phyloP scores from a whole-genome alignment of 2,797 vertebrate genomes.

The Gallirallus australis region DNA sequence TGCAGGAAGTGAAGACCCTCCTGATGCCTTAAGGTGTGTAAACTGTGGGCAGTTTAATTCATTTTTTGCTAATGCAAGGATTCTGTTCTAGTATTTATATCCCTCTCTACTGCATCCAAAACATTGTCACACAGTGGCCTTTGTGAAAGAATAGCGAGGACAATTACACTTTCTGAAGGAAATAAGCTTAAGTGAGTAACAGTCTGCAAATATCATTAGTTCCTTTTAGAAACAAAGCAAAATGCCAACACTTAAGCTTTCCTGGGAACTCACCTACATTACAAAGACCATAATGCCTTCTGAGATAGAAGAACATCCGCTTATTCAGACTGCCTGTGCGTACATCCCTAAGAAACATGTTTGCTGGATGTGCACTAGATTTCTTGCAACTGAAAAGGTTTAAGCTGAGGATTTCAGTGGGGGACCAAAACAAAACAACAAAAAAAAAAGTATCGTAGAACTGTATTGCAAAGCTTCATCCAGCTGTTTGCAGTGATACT shows the following conservation, averaged over 20 bases:
- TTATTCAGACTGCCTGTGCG: neutral
- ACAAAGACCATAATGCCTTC: neutral
- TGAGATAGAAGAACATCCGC: neutral
- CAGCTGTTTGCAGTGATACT: neutral
- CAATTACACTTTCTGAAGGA: neutral
- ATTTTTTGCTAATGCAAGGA: neutral
- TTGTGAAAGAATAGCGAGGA: neutral
- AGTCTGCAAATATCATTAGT: neutral
- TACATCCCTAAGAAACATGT: constrained; percentile 17
- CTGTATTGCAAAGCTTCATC: neutral
- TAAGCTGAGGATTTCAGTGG: neutral
- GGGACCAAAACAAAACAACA: no score
- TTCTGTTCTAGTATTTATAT: neutral
- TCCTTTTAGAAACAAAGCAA: constrained; percentile 35
- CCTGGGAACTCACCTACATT: constrained; percentile 1
- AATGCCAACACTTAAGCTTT: neutral
- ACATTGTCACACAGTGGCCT: neutral
- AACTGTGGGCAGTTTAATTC: neutral
- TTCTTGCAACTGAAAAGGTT: constrained; percentile 35
- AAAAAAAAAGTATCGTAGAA: neutral
- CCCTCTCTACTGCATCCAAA: neutral
- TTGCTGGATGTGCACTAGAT: neutral
- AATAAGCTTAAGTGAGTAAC: neutral
- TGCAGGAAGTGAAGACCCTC: neutral
- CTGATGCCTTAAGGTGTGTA: neutral